Percentiles rank a stretch among this genome's conserved stretches.
phyloP scores from a whole-genome alignment of 2,797 vertebrate species.

The Anguilla marmorata region DNA sequence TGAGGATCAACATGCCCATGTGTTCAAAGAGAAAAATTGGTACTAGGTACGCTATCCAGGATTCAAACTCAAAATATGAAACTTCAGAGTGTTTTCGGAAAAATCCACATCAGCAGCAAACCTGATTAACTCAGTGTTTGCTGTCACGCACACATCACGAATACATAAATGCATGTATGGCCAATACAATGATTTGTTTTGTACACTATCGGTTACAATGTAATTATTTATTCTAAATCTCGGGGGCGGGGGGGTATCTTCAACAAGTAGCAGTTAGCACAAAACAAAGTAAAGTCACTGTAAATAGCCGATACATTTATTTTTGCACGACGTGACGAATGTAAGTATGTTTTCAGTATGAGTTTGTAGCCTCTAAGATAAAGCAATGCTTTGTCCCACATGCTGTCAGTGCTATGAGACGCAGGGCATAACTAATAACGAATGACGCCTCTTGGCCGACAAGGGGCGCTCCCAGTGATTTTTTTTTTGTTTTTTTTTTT shows the following conservation, averaged over 20 bases:
- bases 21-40: neutral
- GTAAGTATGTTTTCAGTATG: neutral
- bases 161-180: neutral
- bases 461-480: conserved; percentile 35
- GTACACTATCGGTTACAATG: neutral
- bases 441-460: conserved; percentile 29
- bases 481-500: too few species aligned
- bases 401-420: neutral
- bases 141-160: neutral
- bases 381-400: neutral
- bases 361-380: neutral
- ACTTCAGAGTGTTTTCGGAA: neutral
- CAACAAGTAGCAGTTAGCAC: neutral
- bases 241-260: neutral
- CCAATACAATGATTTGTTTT: neutral
- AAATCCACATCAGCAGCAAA: neutral
- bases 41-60: neutral
- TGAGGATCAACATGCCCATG: neutral
- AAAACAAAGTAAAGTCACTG: neutral
- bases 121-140: neutral
- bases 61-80: neutral
- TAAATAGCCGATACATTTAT: neutral
- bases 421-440: neutral
- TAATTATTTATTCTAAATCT: neutral
- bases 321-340: neutral